Base-by-base conservation (phyloP, 2,113 vertebrate species). In the Prochilodus magdalenae region DNA sequence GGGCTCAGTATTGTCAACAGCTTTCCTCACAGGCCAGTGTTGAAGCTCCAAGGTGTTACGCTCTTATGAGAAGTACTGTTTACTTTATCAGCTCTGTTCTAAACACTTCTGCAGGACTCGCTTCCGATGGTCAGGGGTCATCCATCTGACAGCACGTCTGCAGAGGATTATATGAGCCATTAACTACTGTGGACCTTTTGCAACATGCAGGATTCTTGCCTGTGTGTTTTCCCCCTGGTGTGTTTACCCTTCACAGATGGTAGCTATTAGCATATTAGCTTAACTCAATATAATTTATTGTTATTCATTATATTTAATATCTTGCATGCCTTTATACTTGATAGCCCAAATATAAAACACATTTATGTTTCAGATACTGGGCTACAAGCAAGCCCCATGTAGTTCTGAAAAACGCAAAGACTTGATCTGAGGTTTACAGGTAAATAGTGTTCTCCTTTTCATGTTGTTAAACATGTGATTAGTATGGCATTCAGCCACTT, bases 1-100 rank as follows among this genome's bases (percentile, higher is more conserved):
- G 4, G 72, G 15, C 86, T 89, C 87, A 24, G n/a, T 83, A 89
- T 90, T 91, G 90, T 90, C 90, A 91, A 90, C 86, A 90, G 81
- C 82, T 75, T 87, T 82, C 84, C 83, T 85, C 81, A 77, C 22
- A 51, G 77, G 84, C 66, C 57, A 79, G 30, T 79, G 80, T 84
- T 83, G 63, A 83, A 86, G 80, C 81, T 85, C 47, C 44, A 85
- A 29, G 67, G 72, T 26, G 20, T 59, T 29, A 62, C 20, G 62
- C 51, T 59, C 53, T 49, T 70, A 24, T 85, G 67, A 26, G 51
- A 75, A 6, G 1, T 14, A 11, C 49, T 76, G 77, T 88, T 91
- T 83, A 77, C 85, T 40, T 40, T 51, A 65, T 79, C 65, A 8
- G 0, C 69, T 78, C 22, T 4, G 3, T 73, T 30, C 49, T 20